Percentiles rank a stretch among this genome's conserved stretches.
Evolutionary conservation across 2,888 invertebrate genomes (phyloP).

Genomic region (Ennomos quercinarius): DNA sequence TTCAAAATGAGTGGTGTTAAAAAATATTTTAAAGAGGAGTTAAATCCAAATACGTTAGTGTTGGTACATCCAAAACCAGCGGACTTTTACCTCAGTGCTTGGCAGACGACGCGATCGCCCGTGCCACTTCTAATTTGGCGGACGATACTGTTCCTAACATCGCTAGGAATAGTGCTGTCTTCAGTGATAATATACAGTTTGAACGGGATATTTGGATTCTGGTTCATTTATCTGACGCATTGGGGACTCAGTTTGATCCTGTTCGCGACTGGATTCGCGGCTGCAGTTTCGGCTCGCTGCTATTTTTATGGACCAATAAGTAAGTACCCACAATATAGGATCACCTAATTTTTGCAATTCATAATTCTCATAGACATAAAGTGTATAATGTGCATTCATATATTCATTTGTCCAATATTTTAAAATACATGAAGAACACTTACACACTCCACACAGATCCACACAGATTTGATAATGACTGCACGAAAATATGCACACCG

Average conservation of each 20-base stretch:
- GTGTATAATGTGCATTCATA: no score
- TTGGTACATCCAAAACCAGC: conserved; percentile 67
- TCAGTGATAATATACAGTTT: conserved; percentile 64
- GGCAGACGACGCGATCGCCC: conserved; percentile 72
- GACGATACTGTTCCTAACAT: conserved; percentile 62
- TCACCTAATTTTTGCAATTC: no score
- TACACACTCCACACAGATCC: no score
- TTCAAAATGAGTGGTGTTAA: conserved; percentile 67
- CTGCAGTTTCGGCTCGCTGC: conserved; percentile 67
- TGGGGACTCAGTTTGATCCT: conserved; percentile 76
- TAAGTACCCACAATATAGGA: conserved; percentile 53
- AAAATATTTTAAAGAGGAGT: conserved; percentile 68
- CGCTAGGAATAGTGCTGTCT: conserved; percentile 64
- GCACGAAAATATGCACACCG: no score
- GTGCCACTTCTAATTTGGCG: conserved; percentile 72
- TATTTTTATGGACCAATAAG: conserved; percentile 73
- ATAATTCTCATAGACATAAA: no score
- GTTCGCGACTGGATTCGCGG: conserved; percentile 65
- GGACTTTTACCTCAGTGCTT: conserved; percentile 74
- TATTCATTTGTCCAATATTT: no score
- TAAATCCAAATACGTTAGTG: conserved; percentile 59
- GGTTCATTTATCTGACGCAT: conserved; percentile 85
- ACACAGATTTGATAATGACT: no score
- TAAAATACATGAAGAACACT: no score
- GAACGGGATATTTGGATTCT: conserved; percentile 57